Evolutionary conservation across 2,113 vertebrate genomes (phyloP).

Genomic region (Pterophyllum scalare): DNA sequence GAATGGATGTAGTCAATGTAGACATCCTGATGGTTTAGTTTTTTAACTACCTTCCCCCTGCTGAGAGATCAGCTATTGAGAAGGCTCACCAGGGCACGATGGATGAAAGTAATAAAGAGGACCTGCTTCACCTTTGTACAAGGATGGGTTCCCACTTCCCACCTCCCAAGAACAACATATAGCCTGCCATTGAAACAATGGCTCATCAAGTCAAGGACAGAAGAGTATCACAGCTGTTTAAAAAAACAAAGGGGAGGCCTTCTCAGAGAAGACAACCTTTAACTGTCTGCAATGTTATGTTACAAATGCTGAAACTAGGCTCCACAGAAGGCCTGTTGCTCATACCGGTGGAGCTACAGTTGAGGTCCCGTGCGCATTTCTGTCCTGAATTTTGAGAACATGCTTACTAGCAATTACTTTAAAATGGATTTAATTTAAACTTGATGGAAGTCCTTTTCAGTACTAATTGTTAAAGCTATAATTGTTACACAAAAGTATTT

Average conservation of each 20-base stretch:
- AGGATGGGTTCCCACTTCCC: slow-evolving; percentile 37
- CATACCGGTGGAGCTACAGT: background rate
- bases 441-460: background rate
- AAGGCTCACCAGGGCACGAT: background rate
- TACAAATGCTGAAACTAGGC: slow-evolving; percentile 17
- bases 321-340: slow-evolving; percentile 9
- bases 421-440: background rate
- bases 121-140: slow-evolving; percentile 18
- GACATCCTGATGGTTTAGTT: no score
- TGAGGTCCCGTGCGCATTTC: background rate
- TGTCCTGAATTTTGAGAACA: background rate
- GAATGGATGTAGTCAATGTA: no score
- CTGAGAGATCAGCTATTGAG: background rate
- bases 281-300: background rate
- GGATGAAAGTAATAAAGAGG: slow-evolving; percentile 38
- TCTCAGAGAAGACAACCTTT: background rate
- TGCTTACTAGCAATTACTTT: background rate
- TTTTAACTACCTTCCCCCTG: background rate
- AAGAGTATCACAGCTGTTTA: background rate
- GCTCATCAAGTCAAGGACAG: background rate
- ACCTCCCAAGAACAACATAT: slow-evolving; percentile 13
- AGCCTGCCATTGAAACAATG: slow-evolving; percentile 25
- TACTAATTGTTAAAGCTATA: background rate
- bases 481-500: background rate
- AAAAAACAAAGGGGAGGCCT: background rate